Evolutionary conservation across 1,140 invertebrate species (phyloP), one percentile per base, ranked within the genome.

Genomic region (Galleria mellonella): DNA sequence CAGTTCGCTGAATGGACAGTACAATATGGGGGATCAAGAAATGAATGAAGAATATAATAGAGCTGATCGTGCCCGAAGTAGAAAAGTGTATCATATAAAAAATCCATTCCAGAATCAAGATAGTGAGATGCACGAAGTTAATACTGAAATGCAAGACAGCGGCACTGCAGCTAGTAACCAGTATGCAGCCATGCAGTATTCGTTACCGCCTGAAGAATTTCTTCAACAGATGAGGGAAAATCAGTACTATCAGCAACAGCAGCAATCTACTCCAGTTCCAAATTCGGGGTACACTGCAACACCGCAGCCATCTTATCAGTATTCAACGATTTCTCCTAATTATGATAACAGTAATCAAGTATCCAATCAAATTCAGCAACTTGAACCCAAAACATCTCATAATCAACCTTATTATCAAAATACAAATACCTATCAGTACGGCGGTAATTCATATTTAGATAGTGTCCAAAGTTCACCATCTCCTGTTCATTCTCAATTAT

Each of bases 121-220:
- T 38, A 62, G 73, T 15, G 61, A 68, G 15, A 46, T 55, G 30
- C 57, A 65, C 46, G 60, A 67, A 10, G 49, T 53, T 9, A 60
- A 55, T 30, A 45, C 55, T 15, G 61, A 48, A 45, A 37, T 56
- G 37, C 59, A 70, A 39, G 86, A 87, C 52, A 78, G 63, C 36
- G 75, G 69, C 17, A 65, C 69, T 6, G 75, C 74, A 51, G 81
- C 83, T 55, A 87, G 81, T 66, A 85, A 83, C 60, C 78, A 86
- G 53, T 79, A 85, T 66, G 61, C 79, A 35, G 68, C 79, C 14
- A 62, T 84, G 49, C 76, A 83, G 57, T 87, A 86, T 45, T 81
- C 81, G 10, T 55, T 87, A 32, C 84, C 86, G 33, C 86, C 84
- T 31, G 83, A 86, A 52, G 77, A 83, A 10, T 87, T 86, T 46